Percentiles rank a stretch among this genome's conserved stretches.
Conservation (phyloP, 2,797 vertebrate genomes). For the Bothrops alternatus region DNA sequence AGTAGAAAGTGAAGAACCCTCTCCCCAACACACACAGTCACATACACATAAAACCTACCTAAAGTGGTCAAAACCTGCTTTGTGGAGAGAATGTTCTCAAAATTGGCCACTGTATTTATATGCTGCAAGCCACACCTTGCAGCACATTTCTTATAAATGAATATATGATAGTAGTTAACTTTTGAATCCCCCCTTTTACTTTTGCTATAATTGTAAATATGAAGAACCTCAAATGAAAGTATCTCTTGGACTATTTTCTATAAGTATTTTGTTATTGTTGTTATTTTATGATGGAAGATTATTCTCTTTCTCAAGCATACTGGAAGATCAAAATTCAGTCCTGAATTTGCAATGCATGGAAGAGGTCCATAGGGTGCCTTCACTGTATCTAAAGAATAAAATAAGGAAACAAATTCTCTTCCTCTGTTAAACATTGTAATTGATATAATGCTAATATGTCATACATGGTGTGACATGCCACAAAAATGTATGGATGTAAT, state of each 20-base stretch:
- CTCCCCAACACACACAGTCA: neutral
- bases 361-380: neutral
- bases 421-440: neutral
- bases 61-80: neutral
- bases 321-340: neutral
- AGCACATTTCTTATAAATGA: neutral
- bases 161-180: neutral
- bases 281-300: neutral
- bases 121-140: neutral
- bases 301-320: neutral
- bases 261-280: neutral
- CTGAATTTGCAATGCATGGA: neutral
- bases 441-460: neutral
- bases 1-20: neutral
- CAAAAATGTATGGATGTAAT: neutral
- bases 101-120: neutral
- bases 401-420: neutral
- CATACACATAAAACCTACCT: neutral
- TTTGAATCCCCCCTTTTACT: neutral
- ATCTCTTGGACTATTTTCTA: neutral
- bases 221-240: neutral
- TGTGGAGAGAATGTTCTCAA: neutral
- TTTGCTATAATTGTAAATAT: neutral
- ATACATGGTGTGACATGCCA: neutral
- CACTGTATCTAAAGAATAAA: neutral